Conservation (phyloP, 2,888 invertebrate genomes). For the Sinohyriopsis cumingii region DNA sequence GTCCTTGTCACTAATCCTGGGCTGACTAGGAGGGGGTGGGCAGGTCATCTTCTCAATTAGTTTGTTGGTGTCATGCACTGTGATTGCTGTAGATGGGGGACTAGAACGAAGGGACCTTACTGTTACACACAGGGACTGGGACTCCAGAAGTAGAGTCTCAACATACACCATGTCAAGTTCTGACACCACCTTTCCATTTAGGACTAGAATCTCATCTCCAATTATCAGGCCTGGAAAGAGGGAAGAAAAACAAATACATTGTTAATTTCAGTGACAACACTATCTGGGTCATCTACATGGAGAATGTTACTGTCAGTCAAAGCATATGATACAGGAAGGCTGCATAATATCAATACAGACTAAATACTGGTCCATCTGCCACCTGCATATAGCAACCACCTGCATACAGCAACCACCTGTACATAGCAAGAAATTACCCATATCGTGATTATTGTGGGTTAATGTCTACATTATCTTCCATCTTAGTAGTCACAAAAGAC, state of each 20-base stretch:
- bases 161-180: slow-evolving; percentile 99
- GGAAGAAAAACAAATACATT: background rate
- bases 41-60: slow-evolving; percentile 96
- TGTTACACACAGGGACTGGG: slow-evolving; percentile 95
- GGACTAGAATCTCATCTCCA: slow-evolving; percentile 98
- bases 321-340: too few relatives aligned
- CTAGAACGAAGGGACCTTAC: slow-evolving; percentile 92
- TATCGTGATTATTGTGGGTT: too few relatives aligned
- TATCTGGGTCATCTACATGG: too few relatives aligned
- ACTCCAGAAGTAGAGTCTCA: slow-evolving; percentile 96
- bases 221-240: slow-evolving; percentile 87
- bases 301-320: too few relatives aligned
- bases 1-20: slow-evolving; percentile 81
- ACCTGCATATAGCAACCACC: too few relatives aligned
- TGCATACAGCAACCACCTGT: too few relatives aligned
- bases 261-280: too few relatives aligned
- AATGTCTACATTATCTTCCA: too few relatives aligned
- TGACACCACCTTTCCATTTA: slow-evolving; percentile 97
- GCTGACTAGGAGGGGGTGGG: slow-evolving; percentile 89
- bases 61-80: slow-evolving; percentile 88
- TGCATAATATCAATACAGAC: too few relatives aligned
- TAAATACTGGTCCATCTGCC: too few relatives aligned
- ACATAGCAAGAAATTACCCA: too few relatives aligned
- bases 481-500: too few relatives aligned
- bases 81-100: slow-evolving; percentile 69